Conservation (phyloP, 2,888 invertebrate species). For the Drosophila koepferae region DNA sequence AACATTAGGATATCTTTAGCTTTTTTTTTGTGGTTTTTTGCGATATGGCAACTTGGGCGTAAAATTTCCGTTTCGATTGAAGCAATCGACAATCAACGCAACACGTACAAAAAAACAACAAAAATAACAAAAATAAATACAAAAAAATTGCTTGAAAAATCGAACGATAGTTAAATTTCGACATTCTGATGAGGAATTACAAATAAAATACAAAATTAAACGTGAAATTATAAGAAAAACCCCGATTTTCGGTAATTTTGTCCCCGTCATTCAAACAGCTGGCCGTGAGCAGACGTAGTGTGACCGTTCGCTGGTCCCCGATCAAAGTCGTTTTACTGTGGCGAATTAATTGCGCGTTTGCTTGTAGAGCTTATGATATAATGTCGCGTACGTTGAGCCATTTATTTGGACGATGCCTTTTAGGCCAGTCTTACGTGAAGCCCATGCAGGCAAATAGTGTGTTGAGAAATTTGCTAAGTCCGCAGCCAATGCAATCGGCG, state of each 20-base stretch:
- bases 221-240: slow-evolving; percentile 38
- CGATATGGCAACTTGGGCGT: slow-evolving; percentile 30
- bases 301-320: slow-evolving; percentile 16
- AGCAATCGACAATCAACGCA: slow-evolving; percentile 27
- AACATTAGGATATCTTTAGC: background rate
- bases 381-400: slow-evolving; percentile 71
- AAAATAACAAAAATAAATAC: background rate
- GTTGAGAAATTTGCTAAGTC: slow-evolving; percentile 15
- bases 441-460: slow-evolving; percentile 11
- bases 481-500: slow-evolving; percentile 12
- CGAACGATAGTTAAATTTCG: slow-evolving; percentile 29
- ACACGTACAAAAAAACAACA: slow-evolving; percentile 7
- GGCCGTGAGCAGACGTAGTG: slow-evolving; percentile 27
- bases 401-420: slow-evolving; percentile 49
- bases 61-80: slow-evolving; percentile 31
- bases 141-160: background rate
- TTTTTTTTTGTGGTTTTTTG: background rate
- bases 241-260: slow-evolving; percentile 15
- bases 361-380: slow-evolving; percentile 65
- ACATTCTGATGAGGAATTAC: slow-evolving; percentile 25
- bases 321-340: slow-evolving; percentile 9
- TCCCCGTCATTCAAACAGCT: slow-evolving; percentile 19
- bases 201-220: slow-evolving; percentile 46
- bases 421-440: slow-evolving; percentile 15
- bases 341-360: slow-evolving; percentile 45